These are phyloP conservation scores for Mesochorus sp. DNA, from an alignment of 2,888 invertebrate species.

Conservation along the genomic window DNA sequence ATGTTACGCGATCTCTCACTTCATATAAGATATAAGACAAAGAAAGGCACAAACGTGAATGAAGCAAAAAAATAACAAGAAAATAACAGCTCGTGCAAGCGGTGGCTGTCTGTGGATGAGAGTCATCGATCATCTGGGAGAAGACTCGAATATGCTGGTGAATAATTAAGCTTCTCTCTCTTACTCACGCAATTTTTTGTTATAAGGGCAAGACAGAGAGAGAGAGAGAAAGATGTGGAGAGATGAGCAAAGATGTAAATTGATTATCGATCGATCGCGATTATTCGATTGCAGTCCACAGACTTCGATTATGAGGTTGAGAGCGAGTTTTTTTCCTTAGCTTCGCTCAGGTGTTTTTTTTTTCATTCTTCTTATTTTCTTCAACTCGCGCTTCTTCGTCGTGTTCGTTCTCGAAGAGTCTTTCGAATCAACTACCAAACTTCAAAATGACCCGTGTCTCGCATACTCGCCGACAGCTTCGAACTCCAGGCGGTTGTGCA, in stretches of 20 bases:
- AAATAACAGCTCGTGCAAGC: conserved; percentile 22
- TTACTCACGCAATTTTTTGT: background rate
- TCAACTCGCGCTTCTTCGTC: conserved; percentile 12
- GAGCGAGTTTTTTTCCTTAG: background rate
- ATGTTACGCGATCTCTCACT: conserved; percentile 20
- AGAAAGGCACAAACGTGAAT: conserved; percentile 12
- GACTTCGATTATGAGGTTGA: conserved; percentile 36
- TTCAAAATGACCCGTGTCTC: conserved; percentile 15
- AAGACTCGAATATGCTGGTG: conserved; percentile 44
- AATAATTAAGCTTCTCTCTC: conserved; percentile 48
- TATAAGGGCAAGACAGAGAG: background rate
- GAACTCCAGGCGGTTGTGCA: conserved; percentile 44
- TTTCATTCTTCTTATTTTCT: background rate
- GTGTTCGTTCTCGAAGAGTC: conserved; percentile 1
- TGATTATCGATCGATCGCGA: conserved; percentile 47
- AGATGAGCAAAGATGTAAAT: conserved; percentile 29
- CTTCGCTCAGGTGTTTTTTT: background rate
- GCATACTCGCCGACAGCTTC: conserved; percentile 50
- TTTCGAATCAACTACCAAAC: conserved; percentile 45
- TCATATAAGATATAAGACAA: conserved; percentile 6
- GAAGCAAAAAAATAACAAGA: background rate
- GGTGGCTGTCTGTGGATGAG: conserved; percentile 40
- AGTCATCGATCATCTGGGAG: conserved; percentile 57
- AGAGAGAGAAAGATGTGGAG: background rate
- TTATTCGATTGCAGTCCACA: conserved; percentile 19